A percentile compares a stretch with the other conserved stretches of the same genome.
Evolutionary conservation across 1,140 invertebrate species (phyloP).

Genomic region (Triops longicaudatus): DNA sequence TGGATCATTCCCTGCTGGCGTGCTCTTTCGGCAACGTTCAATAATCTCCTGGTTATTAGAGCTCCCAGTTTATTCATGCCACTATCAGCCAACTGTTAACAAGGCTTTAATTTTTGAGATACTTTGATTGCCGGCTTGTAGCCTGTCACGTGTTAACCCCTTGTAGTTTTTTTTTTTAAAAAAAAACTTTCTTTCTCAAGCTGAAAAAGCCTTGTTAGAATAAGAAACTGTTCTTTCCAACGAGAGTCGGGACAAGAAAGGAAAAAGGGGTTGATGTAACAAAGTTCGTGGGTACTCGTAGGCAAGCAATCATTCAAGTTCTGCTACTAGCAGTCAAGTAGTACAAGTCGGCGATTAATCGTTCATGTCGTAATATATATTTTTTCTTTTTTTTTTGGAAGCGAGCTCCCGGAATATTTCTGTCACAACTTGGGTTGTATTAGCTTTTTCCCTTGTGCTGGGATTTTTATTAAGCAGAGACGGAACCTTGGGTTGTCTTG

Average conservation of each 20-base stretch:
- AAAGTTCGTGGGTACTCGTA: neutral
- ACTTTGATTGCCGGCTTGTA: neutral
- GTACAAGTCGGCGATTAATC: neutral
- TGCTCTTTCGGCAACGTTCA: too few species aligned
- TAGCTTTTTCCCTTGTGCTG: neutral
- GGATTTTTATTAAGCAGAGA: neutral
- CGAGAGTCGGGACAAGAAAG: neutral
- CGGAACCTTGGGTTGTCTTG: neutral
- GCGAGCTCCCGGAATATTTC: neutral
- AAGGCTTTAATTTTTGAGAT: neutral
- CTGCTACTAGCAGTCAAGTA: neutral
- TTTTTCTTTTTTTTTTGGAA: neutral
- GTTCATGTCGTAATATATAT: neutral
- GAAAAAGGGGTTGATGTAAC: neutral
- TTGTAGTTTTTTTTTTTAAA: neutral
- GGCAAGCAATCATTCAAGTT: neutral
- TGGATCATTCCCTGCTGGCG: neutral
- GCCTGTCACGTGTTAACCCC: neutral
- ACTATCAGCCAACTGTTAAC: neutral
- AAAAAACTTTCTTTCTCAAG: too few species aligned
- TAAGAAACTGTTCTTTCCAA: neutral
- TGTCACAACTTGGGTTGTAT: neutral
- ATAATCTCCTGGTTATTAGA: neutral
- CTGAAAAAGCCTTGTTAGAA: too few species aligned
- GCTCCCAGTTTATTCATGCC: neutral